These are phyloP conservation scores for Heliangelus exortis DNA, from an alignment of 2,797 vertebrate genomes.

Conservation along the genomic window DNA sequence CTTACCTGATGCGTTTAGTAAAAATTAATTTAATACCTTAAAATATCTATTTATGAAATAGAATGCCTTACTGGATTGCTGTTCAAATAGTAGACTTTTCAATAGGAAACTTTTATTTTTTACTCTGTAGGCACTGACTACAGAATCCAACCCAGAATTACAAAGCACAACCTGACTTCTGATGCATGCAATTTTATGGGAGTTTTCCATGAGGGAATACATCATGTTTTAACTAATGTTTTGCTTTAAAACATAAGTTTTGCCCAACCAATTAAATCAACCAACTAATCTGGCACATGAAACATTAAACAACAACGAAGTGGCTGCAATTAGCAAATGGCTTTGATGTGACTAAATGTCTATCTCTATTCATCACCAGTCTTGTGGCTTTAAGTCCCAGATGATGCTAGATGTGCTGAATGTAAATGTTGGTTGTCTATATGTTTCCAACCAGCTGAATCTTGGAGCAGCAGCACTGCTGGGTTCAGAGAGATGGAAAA, in stretches of 20 bases:
- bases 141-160: neutral
- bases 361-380: constrained; percentile 49
- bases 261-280: constrained; percentile 74
- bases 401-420: constrained; percentile 43
- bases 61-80: neutral
- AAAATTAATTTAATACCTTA: too few species aligned
- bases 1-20: neutral
- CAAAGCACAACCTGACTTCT: neutral
- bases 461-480: neutral
- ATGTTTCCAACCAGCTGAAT: constrained; percentile 12
- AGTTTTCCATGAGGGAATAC: constrained; percentile 52
- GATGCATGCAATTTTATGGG: neutral
- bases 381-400: constrained; percentile 67
- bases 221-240: constrained; percentile 41
- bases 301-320: constrained; percentile 76
- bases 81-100: neutral
- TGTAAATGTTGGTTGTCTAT: constrained; percentile 10
- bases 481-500: constrained; percentile 38
- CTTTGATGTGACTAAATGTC: constrained; percentile 75
- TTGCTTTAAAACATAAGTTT: constrained; percentile 69
- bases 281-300: constrained; percentile 75
- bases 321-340: constrained; percentile 75
- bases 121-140: neutral
- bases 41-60: too few species aligned
- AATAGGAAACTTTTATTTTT: neutral